A percentile compares a stretch with the other conserved stretches of the same genome.
phyloP scores from a whole-genome alignment of 2,113 vertebrate genomes.

The Myrmecophaga tridactyla region DNA sequence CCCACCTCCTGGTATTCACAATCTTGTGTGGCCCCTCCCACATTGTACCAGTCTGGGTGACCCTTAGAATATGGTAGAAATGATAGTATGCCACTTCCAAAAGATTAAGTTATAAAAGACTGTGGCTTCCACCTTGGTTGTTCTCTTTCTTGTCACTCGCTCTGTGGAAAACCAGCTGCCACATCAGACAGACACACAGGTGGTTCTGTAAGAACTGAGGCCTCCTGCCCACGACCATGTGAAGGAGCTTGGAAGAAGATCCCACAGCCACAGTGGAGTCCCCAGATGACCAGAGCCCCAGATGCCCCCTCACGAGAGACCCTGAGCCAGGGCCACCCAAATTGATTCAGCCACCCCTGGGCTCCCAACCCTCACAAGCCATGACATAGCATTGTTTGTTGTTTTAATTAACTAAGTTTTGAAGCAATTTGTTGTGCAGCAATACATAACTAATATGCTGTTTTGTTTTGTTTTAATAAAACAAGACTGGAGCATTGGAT shows the following conservation, averaged over 20 bases:
- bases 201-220: neutral
- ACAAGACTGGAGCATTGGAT: neutral
- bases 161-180: neutral
- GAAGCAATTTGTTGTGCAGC: neutral
- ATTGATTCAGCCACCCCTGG: neutral
- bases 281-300: neutral
- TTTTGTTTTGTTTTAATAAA: neutral
- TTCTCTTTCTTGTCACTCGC: neutral
- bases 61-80: neutral
- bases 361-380: neutral
- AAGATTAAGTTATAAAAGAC: neutral
- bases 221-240: rapidly evolving
- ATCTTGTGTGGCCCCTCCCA: too few species aligned
- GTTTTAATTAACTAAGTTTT: neutral
- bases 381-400: neutral
- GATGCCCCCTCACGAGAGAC: neutral
- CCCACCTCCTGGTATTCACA: neutral
- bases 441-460: neutral
- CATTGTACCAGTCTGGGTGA: neutral
- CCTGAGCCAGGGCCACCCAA: neutral
- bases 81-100: neutral
- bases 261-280: neutral
- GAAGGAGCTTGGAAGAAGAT: too few species aligned
- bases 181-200: neutral
- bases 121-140: neutral